phyloP scores from a whole-genome alignment of 2,797 vertebrate genomes.

The Artibeus jamaicensis region DNA sequence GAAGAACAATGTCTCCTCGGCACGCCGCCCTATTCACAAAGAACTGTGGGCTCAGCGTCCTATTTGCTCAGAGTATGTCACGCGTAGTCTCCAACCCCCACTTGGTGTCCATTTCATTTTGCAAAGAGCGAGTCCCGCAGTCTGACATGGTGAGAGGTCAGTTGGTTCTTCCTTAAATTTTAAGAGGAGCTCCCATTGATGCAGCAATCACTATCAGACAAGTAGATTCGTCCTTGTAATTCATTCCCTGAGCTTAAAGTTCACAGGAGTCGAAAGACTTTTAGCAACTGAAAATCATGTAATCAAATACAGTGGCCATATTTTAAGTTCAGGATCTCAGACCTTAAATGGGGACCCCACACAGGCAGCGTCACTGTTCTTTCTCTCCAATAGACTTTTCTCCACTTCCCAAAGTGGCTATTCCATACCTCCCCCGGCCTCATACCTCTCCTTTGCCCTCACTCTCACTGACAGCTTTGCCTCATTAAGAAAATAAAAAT shows the following conservation, averaged over 20 bases:
- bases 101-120: neutral
- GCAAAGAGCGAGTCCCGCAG: neutral
- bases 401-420: neutral
- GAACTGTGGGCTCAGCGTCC: neutral
- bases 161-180: neutral
- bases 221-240: neutral
- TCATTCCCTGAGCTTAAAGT: neutral
- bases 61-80: neutral
- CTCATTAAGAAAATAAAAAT: neutral
- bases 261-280: neutral
- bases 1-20: neutral
- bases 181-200: neutral
- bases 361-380: neutral
- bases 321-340: neutral
- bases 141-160: neutral
- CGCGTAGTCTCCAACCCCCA: neutral
- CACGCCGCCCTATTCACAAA: rapidly evolving
- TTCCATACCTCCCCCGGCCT: neutral
- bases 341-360: neutral
- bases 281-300: neutral
- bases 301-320: neutral
- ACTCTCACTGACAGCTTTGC: neutral
- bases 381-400: rapidly evolving
- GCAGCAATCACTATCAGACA: neutral
- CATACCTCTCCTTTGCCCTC: neutral